Conservation (phyloP, 1,140 invertebrate genomes). For the Hyles vespertilio region DNA sequence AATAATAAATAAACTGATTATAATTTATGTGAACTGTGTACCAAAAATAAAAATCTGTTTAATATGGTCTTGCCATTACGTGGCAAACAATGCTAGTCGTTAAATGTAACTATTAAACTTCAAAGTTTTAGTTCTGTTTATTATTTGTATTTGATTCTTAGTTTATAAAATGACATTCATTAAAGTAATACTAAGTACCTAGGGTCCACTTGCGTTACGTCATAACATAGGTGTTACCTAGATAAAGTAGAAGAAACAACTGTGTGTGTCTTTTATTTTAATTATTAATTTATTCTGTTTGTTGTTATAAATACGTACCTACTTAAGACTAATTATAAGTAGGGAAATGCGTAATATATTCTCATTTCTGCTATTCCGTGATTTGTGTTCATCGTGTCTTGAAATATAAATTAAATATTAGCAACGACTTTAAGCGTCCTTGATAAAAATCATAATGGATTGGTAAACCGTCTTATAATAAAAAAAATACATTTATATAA, state of each 20-base stretch:
- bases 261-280: neutral
- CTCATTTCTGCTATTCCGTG: neutral
- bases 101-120: neutral
- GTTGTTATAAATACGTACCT: neutral
- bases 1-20: too few species aligned
- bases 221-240: constrained; percentile 41
- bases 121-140: constrained; percentile 7
- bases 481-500: too few species aligned
- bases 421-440: too few species aligned
- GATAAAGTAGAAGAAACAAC: constrained; percentile 27
- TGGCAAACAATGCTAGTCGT: neutral
- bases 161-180: constrained; percentile 14
- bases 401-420: neutral
- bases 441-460: too few species aligned
- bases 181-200: constrained; percentile 41
- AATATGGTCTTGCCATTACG: neutral
- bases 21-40: neutral
- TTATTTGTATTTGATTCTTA: constrained; percentile 8
- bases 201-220: constrained; percentile 48
- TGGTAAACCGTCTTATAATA: too few species aligned
- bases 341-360: neutral
- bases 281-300: neutral
- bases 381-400: neutral
- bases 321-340: neutral
- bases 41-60: neutral